phyloP scores from a whole-genome alignment of 2,113 vertebrate genomes.

The Salvator merianae region DNA sequence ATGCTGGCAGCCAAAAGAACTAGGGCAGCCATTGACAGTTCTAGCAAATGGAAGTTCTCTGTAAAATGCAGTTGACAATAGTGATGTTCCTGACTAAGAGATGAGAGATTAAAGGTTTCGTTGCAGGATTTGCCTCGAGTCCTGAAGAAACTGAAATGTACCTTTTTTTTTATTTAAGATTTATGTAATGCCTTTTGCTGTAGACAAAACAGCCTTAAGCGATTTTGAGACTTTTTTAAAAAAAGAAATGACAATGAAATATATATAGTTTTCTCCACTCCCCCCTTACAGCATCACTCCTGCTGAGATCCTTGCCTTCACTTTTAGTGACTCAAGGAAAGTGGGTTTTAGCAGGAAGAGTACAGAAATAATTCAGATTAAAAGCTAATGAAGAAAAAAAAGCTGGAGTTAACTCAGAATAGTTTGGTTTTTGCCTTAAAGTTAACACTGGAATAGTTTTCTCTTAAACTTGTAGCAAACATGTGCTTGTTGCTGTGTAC shows the following conservation, averaged over 20 bases:
- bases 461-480: background rate
- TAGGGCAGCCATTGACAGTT: background rate
- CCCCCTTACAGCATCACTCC: background rate
- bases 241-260: background rate
- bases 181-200: slow-evolving; percentile 1
- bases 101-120: background rate
- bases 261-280: slow-evolving; percentile 6
- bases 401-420: slow-evolving; percentile 30
- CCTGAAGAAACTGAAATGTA: background rate
- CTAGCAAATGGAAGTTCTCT: background rate
- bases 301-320: slow-evolving; percentile 31
- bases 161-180: slow-evolving; percentile 18
- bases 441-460: slow-evolving; percentile 35
- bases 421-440: slow-evolving; percentile 23
- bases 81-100: background rate
- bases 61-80: background rate
- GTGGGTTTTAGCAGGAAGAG: slow-evolving; percentile 59
- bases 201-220: slow-evolving; percentile 5
- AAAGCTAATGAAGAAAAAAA: slow-evolving; percentile 53
- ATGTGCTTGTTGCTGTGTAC: background rate
- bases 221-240: slow-evolving; percentile 41
- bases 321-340: slow-evolving; percentile 51
- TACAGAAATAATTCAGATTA: slow-evolving; percentile 63
- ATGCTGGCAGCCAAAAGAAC: background rate
- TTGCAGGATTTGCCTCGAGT: background rate